Evolutionary conservation across 2,888 invertebrate genomes (phyloP), one percentile per base, ranked within the genome.

Genomic region (Romanomermis culicivorax): DNA sequence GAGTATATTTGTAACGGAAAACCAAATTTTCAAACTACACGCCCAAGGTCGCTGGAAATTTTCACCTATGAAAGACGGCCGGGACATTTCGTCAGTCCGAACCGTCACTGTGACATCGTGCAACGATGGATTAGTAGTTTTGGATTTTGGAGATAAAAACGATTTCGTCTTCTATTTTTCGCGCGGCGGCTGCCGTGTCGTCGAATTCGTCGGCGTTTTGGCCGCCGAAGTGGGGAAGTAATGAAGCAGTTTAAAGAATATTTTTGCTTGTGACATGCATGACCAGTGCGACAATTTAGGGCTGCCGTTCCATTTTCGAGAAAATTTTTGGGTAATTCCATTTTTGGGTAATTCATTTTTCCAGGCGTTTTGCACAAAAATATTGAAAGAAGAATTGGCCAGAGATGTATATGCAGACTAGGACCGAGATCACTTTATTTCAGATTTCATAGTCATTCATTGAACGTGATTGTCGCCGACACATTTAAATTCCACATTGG

Each of bases 11-110:
- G 60, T 74, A 48, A 74, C 73, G 7, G 72, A 74, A 60, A 68
- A 68, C 42, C 71, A 67, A 58, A 67, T 74, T 58, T 72, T 71
- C 59, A 73, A 73, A 59, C 61, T 74, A 57, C 71, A 73, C 60
- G 66, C 67, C 1, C 64, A 64, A 17, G 47, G 47, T 23, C 14
- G 24, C 4, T 72, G 71, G 61, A 70, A 69, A 56, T 74, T 72
- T 63, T 72, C 71, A 59, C 61, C 69, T 20, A 62, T 73, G 65
- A 69, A 67, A 58, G 64, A 68, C 20, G 68, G 68, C 29, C 66
- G 65, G 42, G 65, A 65, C 14, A 43, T 67, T 20, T 3, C 2
- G 29, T 11, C 11, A 14, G 26, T 73, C 26, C 65, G 65, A 0
- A 68, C 70, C 2, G 49, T 73, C 23, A 69, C 69, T 53, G 64